A percentile compares a stretch with the other conserved stretches of the same genome.
Conservation (phyloP, 2,797 vertebrate species). For the Euphonia xanthogaster region DNA sequence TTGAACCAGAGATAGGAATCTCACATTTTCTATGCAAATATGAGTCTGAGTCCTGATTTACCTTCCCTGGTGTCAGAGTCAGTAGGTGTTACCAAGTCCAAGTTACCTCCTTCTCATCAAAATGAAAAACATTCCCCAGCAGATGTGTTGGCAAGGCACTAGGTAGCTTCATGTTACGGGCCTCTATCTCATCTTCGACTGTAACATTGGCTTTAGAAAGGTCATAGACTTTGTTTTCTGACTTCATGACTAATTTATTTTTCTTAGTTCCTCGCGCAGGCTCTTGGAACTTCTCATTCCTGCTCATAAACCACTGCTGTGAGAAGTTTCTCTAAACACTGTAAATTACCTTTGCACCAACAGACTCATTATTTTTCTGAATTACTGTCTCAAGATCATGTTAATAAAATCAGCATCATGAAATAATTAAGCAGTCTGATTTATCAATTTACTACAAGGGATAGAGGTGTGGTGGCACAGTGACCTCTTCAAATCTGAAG, state of each 20-base stretch:
- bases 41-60: background rate
- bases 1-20: background rate
- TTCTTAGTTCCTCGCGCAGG: constrained; percentile 42
- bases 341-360: constrained; percentile 6
- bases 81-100: constrained; percentile 27
- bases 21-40: background rate
- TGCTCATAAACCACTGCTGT: constrained; percentile 18
- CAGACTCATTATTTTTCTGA: background rate
- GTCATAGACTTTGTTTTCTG: constrained; percentile 53
- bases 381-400: background rate
- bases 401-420: background rate
- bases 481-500: background rate
- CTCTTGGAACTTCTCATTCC: constrained; percentile 45
- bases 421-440: background rate
- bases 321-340: constrained; percentile 13
- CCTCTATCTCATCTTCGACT: constrained; percentile 20
- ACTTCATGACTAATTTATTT: constrained; percentile 61
- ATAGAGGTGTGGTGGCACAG: background rate
- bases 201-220: constrained; percentile 46
- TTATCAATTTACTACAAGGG: background rate
- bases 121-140: constrained; percentile 49
- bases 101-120: constrained; percentile 48
- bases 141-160: constrained; percentile 59
- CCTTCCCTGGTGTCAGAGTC: constrained; percentile 12
- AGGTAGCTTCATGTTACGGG: background rate